Percentiles rank a stretch among this genome's conserved stretches.
These are phyloP conservation scores for Syngnathoides biaculeatus DNA, from an alignment of 2,113 vertebrate genomes.

Conservation along the genomic window DNA sequence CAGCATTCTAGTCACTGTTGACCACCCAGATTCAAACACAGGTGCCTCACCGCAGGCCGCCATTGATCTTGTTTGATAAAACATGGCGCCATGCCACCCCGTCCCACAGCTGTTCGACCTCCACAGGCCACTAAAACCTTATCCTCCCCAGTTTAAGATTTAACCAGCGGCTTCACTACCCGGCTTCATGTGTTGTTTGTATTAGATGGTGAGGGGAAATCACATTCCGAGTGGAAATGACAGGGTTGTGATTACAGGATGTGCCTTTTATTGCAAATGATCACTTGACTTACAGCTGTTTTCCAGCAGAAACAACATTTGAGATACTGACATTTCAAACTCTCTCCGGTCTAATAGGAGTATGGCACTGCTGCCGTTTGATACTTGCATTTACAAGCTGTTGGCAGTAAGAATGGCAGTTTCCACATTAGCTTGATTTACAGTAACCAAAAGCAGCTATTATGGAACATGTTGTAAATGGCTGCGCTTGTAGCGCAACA, in stretches of 20 bases:
- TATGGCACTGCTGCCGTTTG: neutral
- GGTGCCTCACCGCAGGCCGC: slow-evolving; percentile 42
- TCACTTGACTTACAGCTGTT: slow-evolving; percentile 32
- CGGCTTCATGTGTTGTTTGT: slow-evolving; percentile 32
- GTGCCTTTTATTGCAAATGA: slow-evolving; percentile 32
- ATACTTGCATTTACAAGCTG: neutral
- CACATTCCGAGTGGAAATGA: slow-evolving; percentile 36
- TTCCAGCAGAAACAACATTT: neutral
- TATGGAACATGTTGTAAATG: too few species aligned
- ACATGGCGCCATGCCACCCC: neutral
- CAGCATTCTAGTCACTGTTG: slow-evolving; percentile 6
- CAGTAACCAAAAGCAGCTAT: too few species aligned
- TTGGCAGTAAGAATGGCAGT: neutral
- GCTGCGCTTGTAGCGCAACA: too few species aligned
- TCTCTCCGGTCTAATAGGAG: neutral
- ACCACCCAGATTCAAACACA: slow-evolving; percentile 53
- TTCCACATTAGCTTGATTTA: too few species aligned
- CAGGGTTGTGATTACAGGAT: slow-evolving; percentile 46
- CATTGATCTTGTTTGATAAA: slow-evolving; percentile 38
- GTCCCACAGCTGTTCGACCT: slow-evolving; percentile 34
- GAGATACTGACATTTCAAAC: neutral
- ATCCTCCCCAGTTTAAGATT: neutral
- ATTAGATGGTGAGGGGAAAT: slow-evolving; percentile 16
- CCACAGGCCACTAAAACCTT: slow-evolving; percentile 17
- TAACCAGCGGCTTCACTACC: slow-evolving; percentile 11